Percentiles rank a stretch among this genome's conserved stretches.
These are phyloP conservation scores for Mormyrus lacerda DNA, from an alignment of 2,113 vertebrate species.

Conservation along the genomic window DNA sequence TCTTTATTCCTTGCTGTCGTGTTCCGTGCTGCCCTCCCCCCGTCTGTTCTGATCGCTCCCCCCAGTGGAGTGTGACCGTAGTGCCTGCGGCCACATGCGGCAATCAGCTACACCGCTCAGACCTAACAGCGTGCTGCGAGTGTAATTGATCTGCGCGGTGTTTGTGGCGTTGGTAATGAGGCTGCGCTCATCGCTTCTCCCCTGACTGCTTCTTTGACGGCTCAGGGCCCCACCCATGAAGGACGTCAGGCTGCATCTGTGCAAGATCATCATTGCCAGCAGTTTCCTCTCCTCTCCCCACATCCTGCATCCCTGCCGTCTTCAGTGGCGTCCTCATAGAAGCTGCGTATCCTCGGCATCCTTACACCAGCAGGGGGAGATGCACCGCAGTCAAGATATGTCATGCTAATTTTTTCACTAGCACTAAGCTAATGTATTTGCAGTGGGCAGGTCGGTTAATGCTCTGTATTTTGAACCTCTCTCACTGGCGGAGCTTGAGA, in stretches of 20 bases:
- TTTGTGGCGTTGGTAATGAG: not conserved
- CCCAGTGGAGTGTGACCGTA: not conserved
- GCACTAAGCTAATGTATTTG: not conserved
- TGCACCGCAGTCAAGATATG: not conserved
- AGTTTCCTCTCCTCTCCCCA: not conserved
- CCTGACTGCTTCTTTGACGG: not conserved
- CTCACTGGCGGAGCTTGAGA: no score
- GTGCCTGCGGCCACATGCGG: not conserved
- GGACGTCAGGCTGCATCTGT: not conserved
- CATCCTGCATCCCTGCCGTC: not conserved
- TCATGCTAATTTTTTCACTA: not conserved
- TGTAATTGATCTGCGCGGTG: not conserved
- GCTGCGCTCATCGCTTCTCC: not conserved
- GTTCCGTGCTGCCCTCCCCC: not conserved
- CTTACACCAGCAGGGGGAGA: not conserved
- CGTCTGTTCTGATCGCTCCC: not conserved
- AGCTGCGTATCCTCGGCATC: not conserved
- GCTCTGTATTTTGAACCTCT: no score
- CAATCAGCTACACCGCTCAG: not conserved
- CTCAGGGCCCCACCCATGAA: not conserved
- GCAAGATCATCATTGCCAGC: not conserved
- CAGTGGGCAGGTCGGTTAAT: not conserved
- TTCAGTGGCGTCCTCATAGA: not conserved
- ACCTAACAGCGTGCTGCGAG: not conserved
- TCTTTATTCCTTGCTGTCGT: not conserved